These are phyloP conservation scores for Thunnus thynnus DNA, from an alignment of 2,113 vertebrate genomes.

Conservation along the genomic window DNA sequence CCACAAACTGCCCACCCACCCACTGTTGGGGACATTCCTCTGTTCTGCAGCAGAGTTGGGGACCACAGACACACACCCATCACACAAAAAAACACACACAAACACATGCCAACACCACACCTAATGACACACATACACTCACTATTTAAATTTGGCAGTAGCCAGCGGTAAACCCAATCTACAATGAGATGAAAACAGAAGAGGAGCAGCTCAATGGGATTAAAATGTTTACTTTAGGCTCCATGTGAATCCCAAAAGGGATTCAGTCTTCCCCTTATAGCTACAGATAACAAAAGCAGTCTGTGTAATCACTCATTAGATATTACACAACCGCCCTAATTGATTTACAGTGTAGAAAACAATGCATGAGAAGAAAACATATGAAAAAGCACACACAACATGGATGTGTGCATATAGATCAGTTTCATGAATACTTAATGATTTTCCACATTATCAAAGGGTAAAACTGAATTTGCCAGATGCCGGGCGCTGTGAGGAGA, in stretches of 20 bases:
- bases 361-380: slow-evolving; percentile 45
- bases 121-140: slow-evolving; percentile 23
- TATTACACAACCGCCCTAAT: slow-evolving; percentile 70
- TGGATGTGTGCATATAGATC: slow-evolving; percentile 61
- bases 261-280: slow-evolving; percentile 56
- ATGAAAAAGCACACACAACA: slow-evolving; percentile 55
- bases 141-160: slow-evolving; percentile 58
- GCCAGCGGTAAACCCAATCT: slow-evolving; percentile 58
- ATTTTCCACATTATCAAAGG: slow-evolving; percentile 80
- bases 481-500: slow-evolving; percentile 68
- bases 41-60: slow-evolving; percentile 44
- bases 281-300: slow-evolving; percentile 65
- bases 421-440: slow-evolving; percentile 81
- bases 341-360: slow-evolving; percentile 63
- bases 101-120: slow-evolving; percentile 13
- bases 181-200: slow-evolving; percentile 67
- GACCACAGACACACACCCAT: slow-evolving; percentile 3
- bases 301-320: slow-evolving; percentile 65
- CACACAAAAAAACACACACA: slow-evolving; percentile 11
- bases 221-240: slow-evolving; percentile 73
- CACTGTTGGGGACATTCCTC: slow-evolving; percentile 74
- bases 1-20: slow-evolving; percentile 77
- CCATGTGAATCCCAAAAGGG: slow-evolving; percentile 51
- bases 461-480: slow-evolving; percentile 77
- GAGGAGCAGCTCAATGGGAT: slow-evolving; percentile 63